Percentiles rank a stretch among this genome's conserved stretches.
Conservation (phyloP, 2,888 invertebrate species). For the Amphiduros pacificus region DNA sequence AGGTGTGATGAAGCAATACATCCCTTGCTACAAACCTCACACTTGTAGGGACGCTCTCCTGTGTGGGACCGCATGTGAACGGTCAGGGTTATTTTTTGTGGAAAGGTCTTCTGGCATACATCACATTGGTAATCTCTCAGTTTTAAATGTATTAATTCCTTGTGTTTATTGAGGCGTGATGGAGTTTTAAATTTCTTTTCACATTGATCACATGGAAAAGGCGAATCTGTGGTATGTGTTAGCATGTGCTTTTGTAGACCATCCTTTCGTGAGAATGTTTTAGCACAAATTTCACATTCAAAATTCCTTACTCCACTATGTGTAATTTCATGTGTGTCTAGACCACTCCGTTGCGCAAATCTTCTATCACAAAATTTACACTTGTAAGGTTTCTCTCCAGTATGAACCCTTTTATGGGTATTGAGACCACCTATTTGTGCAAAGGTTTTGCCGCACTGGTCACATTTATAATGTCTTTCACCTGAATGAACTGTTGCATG, state of each 20-base stretch:
- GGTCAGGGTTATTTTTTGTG: background rate
- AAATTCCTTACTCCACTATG: background rate
- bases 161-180: no score
- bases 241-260: background rate
- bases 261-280: background rate
- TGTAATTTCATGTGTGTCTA: background rate
- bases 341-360: background rate
- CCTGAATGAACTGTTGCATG: background rate
- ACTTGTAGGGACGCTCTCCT: background rate
- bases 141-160: background rate
- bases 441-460: background rate
- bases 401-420: background rate
- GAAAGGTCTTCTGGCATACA: background rate
- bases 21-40: background rate
- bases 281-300: conserved; percentile 22
- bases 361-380: background rate
- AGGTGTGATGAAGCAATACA: background rate
- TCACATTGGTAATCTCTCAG: background rate
- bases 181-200: background rate
- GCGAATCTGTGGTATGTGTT: background rate
- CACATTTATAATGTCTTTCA: background rate
- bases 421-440: background rate
- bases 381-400: background rate
- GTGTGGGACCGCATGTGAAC: background rate
- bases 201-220: background rate